These are phyloP conservation scores for Zapornia atra DNA, from an alignment of 2,113 vertebrate genomes.

Conservation along the genomic window DNA sequence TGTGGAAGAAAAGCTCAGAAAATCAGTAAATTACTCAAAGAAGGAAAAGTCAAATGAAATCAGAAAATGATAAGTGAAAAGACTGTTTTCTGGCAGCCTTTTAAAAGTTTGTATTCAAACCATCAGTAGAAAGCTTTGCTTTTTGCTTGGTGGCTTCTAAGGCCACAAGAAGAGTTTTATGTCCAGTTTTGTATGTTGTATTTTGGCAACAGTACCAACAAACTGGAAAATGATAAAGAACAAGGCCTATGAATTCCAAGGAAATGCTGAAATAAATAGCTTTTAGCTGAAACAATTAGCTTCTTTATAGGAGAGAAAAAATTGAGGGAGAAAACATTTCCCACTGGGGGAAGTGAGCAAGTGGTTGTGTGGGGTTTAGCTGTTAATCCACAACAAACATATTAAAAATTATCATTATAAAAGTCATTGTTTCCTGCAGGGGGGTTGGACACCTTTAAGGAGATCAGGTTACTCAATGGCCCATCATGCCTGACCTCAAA, in stretches of 20 bases:
- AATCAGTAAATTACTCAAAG: background rate
- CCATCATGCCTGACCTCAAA: too few relatives aligned
- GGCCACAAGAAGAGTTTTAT: background rate
- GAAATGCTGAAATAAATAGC: background rate
- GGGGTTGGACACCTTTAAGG: too few relatives aligned
- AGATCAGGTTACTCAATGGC: too few relatives aligned
- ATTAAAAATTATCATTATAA: background rate
- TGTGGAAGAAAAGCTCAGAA: background rate
- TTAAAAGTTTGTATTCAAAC: background rate
- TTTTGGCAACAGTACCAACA: background rate
- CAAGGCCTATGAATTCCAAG: background rate
- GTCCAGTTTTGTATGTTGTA: background rate
- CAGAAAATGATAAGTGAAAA: background rate
- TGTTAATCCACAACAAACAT: background rate
- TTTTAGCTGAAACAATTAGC: background rate
- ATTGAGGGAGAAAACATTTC: background rate
- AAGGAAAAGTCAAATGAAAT: background rate
- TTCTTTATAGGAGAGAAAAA: background rate
- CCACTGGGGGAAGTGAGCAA: background rate
- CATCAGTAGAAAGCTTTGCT: background rate
- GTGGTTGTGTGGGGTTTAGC: background rate
- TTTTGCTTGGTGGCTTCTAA: background rate
- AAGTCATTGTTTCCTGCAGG: background rate
- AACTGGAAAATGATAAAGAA: background rate
- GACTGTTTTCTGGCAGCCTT: background rate